Evolutionary conservation across 2,888 invertebrate genomes (phyloP).

Genomic region (Vanessa cardui): DNA sequence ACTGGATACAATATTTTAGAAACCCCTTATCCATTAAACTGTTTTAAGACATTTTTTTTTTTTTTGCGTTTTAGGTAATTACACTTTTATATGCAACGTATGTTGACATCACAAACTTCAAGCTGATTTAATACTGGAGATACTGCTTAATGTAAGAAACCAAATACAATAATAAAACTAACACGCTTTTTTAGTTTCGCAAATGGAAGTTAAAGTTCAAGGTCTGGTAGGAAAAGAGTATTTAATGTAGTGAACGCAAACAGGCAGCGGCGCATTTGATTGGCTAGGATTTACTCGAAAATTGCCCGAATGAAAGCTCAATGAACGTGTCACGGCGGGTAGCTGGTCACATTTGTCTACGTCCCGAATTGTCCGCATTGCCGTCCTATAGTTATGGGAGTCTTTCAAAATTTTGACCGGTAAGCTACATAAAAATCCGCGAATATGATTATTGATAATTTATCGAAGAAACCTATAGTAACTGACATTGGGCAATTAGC

Average conservation of each 20-base stretch:
- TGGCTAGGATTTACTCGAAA: conserved; percentile 78
- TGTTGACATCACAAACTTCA: too few species aligned
- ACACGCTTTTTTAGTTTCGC: background rate
- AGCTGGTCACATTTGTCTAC: conserved; percentile 77
- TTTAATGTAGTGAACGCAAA: conserved; percentile 62
- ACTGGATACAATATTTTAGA: too few species aligned
- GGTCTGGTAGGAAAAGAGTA: conserved; percentile 50
- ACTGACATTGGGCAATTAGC: too few species aligned
- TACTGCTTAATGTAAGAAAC: too few species aligned
- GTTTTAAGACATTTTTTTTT: too few species aligned
- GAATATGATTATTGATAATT: too few species aligned
- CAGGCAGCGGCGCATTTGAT: conserved; percentile 63
- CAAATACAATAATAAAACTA: too few species aligned
- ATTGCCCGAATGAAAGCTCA: conserved; percentile 82
- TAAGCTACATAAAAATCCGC: conserved; percentile 14
- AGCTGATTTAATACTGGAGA: too few species aligned
- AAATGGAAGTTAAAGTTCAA: conserved; percentile 18
- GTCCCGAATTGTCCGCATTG: conserved; percentile 80
- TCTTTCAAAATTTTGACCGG: conserved; percentile 44
- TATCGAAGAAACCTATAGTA: too few species aligned
- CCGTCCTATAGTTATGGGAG: conserved; percentile 64
- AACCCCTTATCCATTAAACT: too few species aligned
- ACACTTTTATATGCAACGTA: too few species aligned
- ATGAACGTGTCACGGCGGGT: conserved; percentile 79
- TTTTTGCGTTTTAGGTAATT: too few species aligned